Base-by-base conservation (phyloP, 2,113 vertebrate genomes). In the Sardina pilchardus region DNA sequence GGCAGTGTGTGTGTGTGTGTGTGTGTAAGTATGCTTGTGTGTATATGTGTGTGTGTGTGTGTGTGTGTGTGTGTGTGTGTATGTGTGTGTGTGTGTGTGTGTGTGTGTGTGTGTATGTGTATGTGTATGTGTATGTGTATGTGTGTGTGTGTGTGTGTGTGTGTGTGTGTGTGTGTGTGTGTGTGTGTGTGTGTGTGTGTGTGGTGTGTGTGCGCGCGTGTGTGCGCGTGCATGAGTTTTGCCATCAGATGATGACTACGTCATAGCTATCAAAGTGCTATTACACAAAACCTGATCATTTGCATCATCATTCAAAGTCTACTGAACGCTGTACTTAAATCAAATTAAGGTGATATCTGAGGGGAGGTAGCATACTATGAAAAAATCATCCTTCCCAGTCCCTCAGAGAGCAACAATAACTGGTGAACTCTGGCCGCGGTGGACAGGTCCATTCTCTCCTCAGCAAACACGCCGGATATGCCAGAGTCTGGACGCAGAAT, bases 401-500 rank as follows among this genome's bases (percentile, higher is more conserved):
- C n/a, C 63, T 71, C 63, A 30, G 63, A 71, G 63, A n/a, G 63
- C 63, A 71, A 71, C 12, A 71, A 71, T 71, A 34, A 71, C 26
- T 71, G 63, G 63, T 71, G 63, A 71, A 71, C 63, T 71, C n/a
- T 71, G 63, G n/a, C 63, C 6, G 48, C 53, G 87, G 81, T 53
- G 75, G 80, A 53, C 67, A 59, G 83, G 19, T 78, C 53, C 43
- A 83, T 85, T 88, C 75, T 78, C 80, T 85, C 59, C 59, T 67
- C 47, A 83, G 85, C 59, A 84, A 89, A 94, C 93, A 89, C 91
- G 91, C 88, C 80, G 59, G 84, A 90, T 90, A 91, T 87, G 89
- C 87, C 90, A 86, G 87, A 91, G 86, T 86, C 91, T 86, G 80
- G 87, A 92, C 90, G 89, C 93, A 94, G 93, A 93, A 95, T 95